Evolutionary conservation across 2,888 invertebrate species (phyloP).

Genomic region (Hydropsyche betteni): DNA sequence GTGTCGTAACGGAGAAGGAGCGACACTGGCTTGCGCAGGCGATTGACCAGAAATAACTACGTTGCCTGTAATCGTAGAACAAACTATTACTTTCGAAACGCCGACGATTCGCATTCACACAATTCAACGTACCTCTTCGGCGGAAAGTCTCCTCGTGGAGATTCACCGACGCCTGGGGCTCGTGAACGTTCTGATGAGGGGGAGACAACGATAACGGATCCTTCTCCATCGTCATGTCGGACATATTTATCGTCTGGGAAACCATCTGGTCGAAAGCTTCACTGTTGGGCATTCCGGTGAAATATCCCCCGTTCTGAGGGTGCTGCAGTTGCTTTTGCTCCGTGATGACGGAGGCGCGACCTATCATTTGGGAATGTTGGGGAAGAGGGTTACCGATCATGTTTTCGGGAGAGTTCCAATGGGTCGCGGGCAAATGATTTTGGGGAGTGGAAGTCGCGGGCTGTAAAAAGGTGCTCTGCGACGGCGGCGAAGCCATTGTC

Average conservation of each 20-base stretch:
- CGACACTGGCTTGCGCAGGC: slow-evolving; percentile 71
- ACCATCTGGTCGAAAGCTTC: slow-evolving; percentile 47
- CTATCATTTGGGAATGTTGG: slow-evolving; percentile 50
- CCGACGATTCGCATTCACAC: background rate
- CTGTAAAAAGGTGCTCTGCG: slow-evolving; percentile 63
- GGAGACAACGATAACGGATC: slow-evolving; percentile 65
- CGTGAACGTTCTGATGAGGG: slow-evolving; percentile 54
- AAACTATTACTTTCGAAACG: background rate
- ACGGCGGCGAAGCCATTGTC: slow-evolving; percentile 71
- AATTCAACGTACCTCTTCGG: slow-evolving; percentile 42
- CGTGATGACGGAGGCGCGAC: slow-evolving; percentile 57
- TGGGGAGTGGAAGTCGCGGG: slow-evolving; percentile 63
- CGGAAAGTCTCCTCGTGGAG: slow-evolving; percentile 43
- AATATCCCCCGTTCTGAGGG: slow-evolving; percentile 64
- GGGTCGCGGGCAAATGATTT: slow-evolving; percentile 61
- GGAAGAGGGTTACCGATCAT: slow-evolving; percentile 52
- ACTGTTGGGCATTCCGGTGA: slow-evolving; percentile 60
- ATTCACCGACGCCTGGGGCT: slow-evolving; percentile 39
- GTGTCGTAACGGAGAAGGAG: slow-evolving; percentile 66
- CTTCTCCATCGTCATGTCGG: slow-evolving; percentile 61
- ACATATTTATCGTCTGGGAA: slow-evolving; percentile 55
- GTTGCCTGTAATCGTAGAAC: slow-evolving; percentile 55
- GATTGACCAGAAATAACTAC: slow-evolving; percentile 65
- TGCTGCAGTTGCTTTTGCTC: slow-evolving; percentile 55
- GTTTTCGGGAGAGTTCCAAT: slow-evolving; percentile 63